These are phyloP conservation scores for Hycleus phaleratus DNA, from an alignment of 1,140 invertebrate species.

Conservation along the genomic window DNA sequence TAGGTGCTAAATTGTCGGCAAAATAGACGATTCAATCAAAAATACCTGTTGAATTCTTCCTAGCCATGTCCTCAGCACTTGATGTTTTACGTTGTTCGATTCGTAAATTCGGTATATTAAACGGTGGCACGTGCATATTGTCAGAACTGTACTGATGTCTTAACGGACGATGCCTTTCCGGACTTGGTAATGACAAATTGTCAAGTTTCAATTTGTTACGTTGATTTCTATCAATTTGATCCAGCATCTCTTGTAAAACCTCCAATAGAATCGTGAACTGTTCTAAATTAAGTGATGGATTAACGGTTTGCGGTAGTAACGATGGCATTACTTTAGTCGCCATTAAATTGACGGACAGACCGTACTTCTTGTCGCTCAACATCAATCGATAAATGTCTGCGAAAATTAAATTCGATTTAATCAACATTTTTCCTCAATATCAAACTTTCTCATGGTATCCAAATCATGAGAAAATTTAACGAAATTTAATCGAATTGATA, in stretches of 20 bases:
- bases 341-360: constrained; percentile 84
- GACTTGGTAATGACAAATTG: constrained; percentile 64
- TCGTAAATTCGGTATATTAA: constrained; percentile 77
- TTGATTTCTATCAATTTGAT: constrained; percentile 83
- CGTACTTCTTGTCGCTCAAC: constrained; percentile 87
- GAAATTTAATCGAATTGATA: not conserved
- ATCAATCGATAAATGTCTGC: constrained; percentile 89
- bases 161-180: constrained; percentile 65
- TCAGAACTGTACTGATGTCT: constrained; percentile 79
- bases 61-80: constrained; percentile 79
- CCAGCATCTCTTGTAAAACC: constrained; percentile 89
- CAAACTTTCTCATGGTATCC: not conserved
- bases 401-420: constrained; percentile 21
- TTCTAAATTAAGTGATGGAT: constrained; percentile 81
- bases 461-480: not conserved
- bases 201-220: constrained; percentile 77
- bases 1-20: not conserved
- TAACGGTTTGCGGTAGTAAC: constrained; percentile 86
- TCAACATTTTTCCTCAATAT: not conserved
- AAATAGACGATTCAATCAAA: not conserved
- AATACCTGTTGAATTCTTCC: constrained; percentile 69
- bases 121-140: constrained; percentile 74
- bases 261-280: constrained; percentile 82
- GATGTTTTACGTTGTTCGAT: constrained; percentile 81
- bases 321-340: constrained; percentile 90